A percentile compares a stretch with the other conserved stretches of the same genome.
phyloP scores from a whole-genome alignment of 2,113 vertebrate genomes.

The Oreochromis tanganicae region DNA sequence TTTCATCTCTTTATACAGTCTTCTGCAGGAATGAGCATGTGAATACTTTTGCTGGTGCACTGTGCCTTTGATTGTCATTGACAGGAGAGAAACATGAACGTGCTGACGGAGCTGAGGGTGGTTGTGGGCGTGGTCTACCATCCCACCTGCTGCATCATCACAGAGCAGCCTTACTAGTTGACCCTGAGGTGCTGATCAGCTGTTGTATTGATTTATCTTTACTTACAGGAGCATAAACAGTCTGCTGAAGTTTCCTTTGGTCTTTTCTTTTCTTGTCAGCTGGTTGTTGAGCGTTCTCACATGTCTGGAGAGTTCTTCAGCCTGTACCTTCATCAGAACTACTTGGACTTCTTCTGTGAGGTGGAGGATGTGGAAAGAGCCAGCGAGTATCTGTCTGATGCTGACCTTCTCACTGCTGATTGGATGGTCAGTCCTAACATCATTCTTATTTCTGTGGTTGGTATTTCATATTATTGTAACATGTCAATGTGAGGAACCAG shows the following conservation, averaged over 20 bases:
- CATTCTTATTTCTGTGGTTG: neutral
- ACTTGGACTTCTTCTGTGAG: constrained; percentile 86
- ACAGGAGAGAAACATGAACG: constrained; percentile 51
- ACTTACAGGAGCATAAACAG: rapidly evolving
- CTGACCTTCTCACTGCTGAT: constrained; percentile 82
- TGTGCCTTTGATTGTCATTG: neutral
- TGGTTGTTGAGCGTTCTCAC: constrained; percentile 87
- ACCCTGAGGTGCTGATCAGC: constrained; percentile 66
- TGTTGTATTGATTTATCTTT: neutral
- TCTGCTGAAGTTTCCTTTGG: neutral
- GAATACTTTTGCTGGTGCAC: neutral
- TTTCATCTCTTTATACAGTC: neutral
- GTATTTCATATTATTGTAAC: neutral
- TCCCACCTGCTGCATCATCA: constrained; percentile 65
- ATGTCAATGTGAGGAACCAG: rapidly evolving
- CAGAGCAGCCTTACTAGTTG: constrained; percentile 51
- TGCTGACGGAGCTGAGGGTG: neutral
- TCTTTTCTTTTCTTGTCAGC: constrained; percentile 52
- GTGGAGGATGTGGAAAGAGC: constrained; percentile 84
- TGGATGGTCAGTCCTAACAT: constrained; percentile 77
- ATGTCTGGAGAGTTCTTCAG: constrained; percentile 88
- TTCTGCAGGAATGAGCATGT: neutral
- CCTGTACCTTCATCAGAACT: constrained; percentile 97
- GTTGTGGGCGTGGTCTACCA: constrained; percentile 30
- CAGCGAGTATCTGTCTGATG: constrained; percentile 89